phyloP scores from a whole-genome alignment of 2,888 invertebrate genomes.

The Drosophila eohydei region DNA sequence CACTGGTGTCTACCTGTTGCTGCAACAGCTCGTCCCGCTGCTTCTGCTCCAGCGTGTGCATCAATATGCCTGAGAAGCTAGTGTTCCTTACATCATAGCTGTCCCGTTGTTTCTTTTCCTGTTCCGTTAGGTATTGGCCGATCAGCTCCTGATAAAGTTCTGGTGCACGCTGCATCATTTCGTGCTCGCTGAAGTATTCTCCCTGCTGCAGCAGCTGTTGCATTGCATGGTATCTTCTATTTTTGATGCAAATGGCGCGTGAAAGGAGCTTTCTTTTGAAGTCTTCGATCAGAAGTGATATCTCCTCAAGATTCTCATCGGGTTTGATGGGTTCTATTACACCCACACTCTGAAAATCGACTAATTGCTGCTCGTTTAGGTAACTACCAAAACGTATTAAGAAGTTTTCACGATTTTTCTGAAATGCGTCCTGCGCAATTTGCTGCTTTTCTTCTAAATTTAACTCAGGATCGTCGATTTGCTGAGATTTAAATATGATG shows the following conservation, averaged over 20 bases:
- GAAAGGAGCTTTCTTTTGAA: slow-evolving; percentile 87
- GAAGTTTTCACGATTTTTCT: slow-evolving; percentile 89
- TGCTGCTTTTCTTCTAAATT: slow-evolving; percentile 88
- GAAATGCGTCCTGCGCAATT: slow-evolving; percentile 88
- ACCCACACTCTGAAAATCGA: slow-evolving; percentile 87
- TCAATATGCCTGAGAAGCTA: slow-evolving; percentile 90
- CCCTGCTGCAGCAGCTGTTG: slow-evolving; percentile 88
- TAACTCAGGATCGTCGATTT: slow-evolving; percentile 91
- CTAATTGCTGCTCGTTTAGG: slow-evolving; percentile 89
- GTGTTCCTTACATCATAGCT: slow-evolving; percentile 86
- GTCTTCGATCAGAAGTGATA: slow-evolving; percentile 88
- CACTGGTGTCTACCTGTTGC: slow-evolving; percentile 75
- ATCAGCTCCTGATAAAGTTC: slow-evolving; percentile 95
- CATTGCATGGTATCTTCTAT: slow-evolving; percentile 93
- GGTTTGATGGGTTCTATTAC: slow-evolving; percentile 60
- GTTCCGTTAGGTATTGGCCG: slow-evolving; percentile 92
- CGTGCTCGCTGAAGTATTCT: slow-evolving; percentile 94
- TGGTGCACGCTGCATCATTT: slow-evolving; percentile 97
- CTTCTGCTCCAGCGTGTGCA: slow-evolving; percentile 92
- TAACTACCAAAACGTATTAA: slow-evolving; percentile 91
- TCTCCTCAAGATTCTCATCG: slow-evolving; percentile 86
- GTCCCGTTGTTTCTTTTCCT: slow-evolving; percentile 89
- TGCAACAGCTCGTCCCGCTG: slow-evolving; percentile 87
- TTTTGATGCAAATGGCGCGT: slow-evolving; percentile 88
- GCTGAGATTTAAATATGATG: slow-evolving; percentile 92